These are phyloP conservation scores for Acrossocheilus wenchowensis DNA, from an alignment of 2,797 vertebrate genomes.

Conservation along the genomic window DNA sequence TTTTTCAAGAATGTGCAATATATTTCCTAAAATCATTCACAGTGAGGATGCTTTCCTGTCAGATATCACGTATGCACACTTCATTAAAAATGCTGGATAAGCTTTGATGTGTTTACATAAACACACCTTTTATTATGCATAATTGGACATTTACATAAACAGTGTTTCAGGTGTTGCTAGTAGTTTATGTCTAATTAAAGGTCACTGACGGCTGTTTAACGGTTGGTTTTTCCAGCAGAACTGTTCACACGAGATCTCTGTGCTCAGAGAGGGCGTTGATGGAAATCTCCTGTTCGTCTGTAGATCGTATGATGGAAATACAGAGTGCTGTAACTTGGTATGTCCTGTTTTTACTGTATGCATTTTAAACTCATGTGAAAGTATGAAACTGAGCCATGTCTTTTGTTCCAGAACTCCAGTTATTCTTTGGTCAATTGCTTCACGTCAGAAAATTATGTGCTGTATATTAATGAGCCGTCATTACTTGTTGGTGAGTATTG, in stretches of 20 bases:
- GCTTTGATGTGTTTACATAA: background rate
- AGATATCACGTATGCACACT: background rate
- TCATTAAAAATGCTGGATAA: background rate
- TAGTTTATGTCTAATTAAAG: background rate
- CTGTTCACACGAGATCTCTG: constrained; percentile 57
- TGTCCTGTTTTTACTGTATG: background rate
- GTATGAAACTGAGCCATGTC: background rate
- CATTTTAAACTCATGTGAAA: background rate
- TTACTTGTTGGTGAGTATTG: constrained; percentile 67
- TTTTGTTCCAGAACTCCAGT: constrained; percentile 4
- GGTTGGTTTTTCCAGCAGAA: constrained; percentile 52
- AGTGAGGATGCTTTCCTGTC: background rate
- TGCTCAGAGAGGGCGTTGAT: constrained; percentile 56
- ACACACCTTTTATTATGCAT: background rate
- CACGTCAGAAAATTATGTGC: rapidly evolving
- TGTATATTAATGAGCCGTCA: constrained; percentile 42
- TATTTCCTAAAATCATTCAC: background rate
- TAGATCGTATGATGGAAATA: rapidly evolving
- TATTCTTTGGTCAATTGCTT: background rate
- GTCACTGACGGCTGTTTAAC: background rate
- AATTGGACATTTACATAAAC: background rate
- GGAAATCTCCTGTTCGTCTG: constrained; percentile 64
- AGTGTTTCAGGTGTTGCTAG: background rate
- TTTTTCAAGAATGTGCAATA: background rate
- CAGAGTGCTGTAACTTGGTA: constrained; percentile 70